Base-by-base conservation (phyloP, 1,140 invertebrate genomes). In the Pseudomyrmex concolor region DNA sequence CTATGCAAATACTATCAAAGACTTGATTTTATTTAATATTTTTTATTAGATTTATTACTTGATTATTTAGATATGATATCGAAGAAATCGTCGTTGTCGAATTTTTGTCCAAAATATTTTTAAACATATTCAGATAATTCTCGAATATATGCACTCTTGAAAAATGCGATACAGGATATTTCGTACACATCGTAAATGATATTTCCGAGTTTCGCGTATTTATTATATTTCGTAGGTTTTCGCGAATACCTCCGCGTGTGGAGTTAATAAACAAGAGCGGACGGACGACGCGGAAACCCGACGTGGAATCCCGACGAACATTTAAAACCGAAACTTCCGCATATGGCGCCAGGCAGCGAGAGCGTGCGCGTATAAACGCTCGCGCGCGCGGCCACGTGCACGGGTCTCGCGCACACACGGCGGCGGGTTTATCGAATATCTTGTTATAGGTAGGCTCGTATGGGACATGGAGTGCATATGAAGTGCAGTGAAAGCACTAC, bases 401-500 rank as follows among this genome's bases (percentile, higher is more conserved):
- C 64, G 88, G 81, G 84, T 45, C 34, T 34, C 84, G 90, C 84
- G 67, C 63, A 87, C 81, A 76, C 83, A 80, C 85, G 10, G 50
- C 34, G 83, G 66, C 45, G 83, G 86, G 88, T 89, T 89, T 90
- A 91, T 91, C 86, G 81, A 89, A 90, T 92, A 93, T 93, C 91
- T 92, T 92, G 92, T 92, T 92, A 89, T 91, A 91, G 84, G 90
- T 92, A 92, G 90, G 91, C 90, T 92, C 90, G 91, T 85, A 87
- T 86, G 89, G 92, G 92, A 93, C 93, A 92, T 94, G 91, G 90
- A 94, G 93, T 93, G 92, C 91, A 93, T 94, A 92, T 93, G 91
- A 93, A 93, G 91, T 94, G 92, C 92, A 94, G 90, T 90, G 91
- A 91, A 93, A 92, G 90, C 92, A 91, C 91, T 90, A 88, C 74